Base-by-base conservation (phyloP, 1,140 invertebrate species). In the Halesus radiatus region DNA sequence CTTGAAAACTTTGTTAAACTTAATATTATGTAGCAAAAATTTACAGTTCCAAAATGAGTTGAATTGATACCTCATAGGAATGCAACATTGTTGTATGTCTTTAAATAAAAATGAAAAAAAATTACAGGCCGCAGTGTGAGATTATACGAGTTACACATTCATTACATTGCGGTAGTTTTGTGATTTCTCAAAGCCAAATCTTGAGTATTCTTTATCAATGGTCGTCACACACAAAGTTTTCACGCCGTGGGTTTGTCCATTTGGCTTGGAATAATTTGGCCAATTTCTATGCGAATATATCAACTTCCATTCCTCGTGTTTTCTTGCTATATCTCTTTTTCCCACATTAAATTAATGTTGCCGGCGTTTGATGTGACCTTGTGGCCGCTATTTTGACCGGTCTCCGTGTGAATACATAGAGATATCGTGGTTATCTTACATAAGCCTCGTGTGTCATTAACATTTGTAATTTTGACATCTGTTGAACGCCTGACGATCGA, bases 201-300 rank as follows among this genome's bases (percentile, higher is more conserved):
- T 22, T 20, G n/a, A 1, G 54, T 22, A 1, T 18, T 56, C n/a
- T 22, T 18, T 18, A 22, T 56, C 54, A 56, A 20, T 56, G 54
- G 54, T 18, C 54, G 54, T 56, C 54, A 45, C 37, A 45, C 37
- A 45, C 37, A 1, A 45, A 66, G 18, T 60, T 66, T 29, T 66
- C 62, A 37, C 29, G 22, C 16, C 22, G 26, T 64, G 8, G 23
- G 26, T 64, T 66, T 32, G 68, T 52, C 45, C 68, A 20, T 66
- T 72, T 8, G 32, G 68, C 20, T 37, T 45, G 53, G 18, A 18
- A 56, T 75, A 75, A 75, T 75, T 75, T 75, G 20, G 72, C 53
- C 72, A 75, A 75, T 75, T 75, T 75, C 72, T 75, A 58, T 74
- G 72, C 72, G 52, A 56, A 58, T 74, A 37, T 72, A 26, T 75